Evolutionary conservation across 1,140 invertebrate genomes (phyloP).

Genomic region (Venturia canescens): DNA sequence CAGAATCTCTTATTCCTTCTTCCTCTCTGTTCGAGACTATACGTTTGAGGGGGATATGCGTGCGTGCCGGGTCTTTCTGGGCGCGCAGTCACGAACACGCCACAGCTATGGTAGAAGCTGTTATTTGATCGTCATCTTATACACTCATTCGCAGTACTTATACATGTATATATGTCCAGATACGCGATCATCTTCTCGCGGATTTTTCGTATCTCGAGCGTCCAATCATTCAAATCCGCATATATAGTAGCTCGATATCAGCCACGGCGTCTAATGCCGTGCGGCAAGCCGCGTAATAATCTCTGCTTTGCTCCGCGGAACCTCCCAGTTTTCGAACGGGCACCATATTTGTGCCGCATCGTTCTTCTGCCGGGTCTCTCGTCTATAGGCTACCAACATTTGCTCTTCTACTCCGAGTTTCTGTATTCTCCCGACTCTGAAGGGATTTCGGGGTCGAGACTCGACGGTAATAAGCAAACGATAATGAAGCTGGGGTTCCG

Average conservation of each 20-base stretch:
- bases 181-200: conserved; percentile 25
- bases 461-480: conserved; percentile 45
- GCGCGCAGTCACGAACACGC: conserved; percentile 28
- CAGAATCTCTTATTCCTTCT: conserved; percentile 13
- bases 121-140: conserved; percentile 40
- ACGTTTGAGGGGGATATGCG: conserved; percentile 25
- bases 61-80: conserved; percentile 32
- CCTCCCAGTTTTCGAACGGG: conserved; percentile 41
- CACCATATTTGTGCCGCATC: not conserved
- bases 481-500: conserved; percentile 51
- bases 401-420: not conserved
- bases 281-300: conserved; percentile 39
- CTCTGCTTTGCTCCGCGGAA: conserved; percentile 5
- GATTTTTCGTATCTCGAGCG: conserved; percentile 47
- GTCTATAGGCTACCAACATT: not conserved
- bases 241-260: conserved; percentile 33
- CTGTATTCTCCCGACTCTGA: not conserved
- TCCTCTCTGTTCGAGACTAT: conserved; percentile 38
- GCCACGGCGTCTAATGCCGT: conserved; percentile 35
- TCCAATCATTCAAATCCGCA: conserved; percentile 56
- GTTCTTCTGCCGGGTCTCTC: not conserved
- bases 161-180: not conserved
- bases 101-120: conserved; percentile 22
- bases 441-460: conserved; percentile 41
- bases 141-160: not conserved